Evolutionary conservation across 1,140 invertebrate genomes (phyloP).

Genomic region (Luehdorfia chinensis): DNA sequence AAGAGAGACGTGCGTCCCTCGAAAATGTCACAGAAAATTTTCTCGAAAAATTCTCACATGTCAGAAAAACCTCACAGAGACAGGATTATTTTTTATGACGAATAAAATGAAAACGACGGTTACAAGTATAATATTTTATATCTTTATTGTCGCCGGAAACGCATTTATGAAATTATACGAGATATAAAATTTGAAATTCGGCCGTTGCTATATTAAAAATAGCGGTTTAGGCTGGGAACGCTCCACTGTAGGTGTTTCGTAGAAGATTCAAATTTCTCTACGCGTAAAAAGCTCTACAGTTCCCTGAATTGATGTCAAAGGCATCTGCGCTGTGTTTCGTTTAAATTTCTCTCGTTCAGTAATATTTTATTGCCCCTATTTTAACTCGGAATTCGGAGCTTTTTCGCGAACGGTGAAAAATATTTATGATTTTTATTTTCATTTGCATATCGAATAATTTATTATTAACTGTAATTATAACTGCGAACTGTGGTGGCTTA

Average conservation of each 20-base stretch:
- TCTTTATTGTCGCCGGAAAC: slow-evolving; percentile 30
- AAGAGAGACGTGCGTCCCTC: background rate
- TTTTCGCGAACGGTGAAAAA: too few species aligned
- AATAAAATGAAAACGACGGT: slow-evolving; percentile 34
- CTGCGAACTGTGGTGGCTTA: too few species aligned
- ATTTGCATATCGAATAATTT: too few species aligned
- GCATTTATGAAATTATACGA: slow-evolving; percentile 31
- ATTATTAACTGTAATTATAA: too few species aligned
- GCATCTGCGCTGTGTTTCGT: slow-evolving; percentile 11
- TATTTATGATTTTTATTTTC: too few species aligned
- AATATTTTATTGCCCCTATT: too few species aligned
- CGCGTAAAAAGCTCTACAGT: slow-evolving; percentile 7
- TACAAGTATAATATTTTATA: slow-evolving; percentile 33
- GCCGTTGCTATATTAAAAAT: slow-evolving; percentile 1
- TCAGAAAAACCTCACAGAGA: slow-evolving; percentile 1
- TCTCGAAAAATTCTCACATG: background rate
- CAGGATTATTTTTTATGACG: slow-evolving; percentile 21
- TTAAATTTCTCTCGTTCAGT: slow-evolving; percentile 10
- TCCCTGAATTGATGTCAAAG: slow-evolving; percentile 1
- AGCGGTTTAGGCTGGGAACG: background rate
- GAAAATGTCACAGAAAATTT: slow-evolving; percentile 6
- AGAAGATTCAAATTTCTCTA: slow-evolving; percentile 12
- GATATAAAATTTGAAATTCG: slow-evolving; percentile 20
- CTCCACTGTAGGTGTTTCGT: slow-evolving; percentile 1
- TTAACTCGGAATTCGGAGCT: too few species aligned